phyloP scores from a whole-genome alignment of 1,140 invertebrate genomes.

The Drosophila nannoptera region DNA sequence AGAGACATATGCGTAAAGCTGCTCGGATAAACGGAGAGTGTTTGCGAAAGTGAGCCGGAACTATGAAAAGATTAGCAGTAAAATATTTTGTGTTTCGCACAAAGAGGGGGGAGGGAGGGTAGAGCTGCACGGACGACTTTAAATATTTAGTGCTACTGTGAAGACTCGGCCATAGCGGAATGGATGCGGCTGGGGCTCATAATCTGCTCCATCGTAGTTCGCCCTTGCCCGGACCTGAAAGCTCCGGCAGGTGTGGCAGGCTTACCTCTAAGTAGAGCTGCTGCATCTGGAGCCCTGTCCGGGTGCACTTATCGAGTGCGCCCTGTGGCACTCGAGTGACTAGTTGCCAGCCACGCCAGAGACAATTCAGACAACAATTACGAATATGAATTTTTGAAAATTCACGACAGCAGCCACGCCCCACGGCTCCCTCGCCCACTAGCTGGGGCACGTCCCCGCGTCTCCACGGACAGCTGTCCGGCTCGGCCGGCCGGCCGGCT shows the following conservation, averaged over 20 bases:
- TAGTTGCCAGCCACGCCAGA: conserved; percentile 54
- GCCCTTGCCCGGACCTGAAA: too few species aligned
- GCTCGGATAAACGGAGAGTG: conserved; percentile 52
- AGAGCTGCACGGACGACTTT: conserved; percentile 34
- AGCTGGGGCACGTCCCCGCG: conserved; percentile 2
- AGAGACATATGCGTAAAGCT: conserved; percentile 57
- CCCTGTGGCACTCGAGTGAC: conserved; percentile 46
- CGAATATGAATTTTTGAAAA: conserved; percentile 77
- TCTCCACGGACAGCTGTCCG: conserved; percentile 20
- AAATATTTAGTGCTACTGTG: conserved; percentile 45
- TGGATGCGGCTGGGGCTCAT: too few species aligned
- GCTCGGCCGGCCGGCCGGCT: neutral
- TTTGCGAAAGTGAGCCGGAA: conserved; percentile 69
- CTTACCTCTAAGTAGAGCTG: too few species aligned
- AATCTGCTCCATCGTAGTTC: too few species aligned
- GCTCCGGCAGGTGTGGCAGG: too few species aligned
- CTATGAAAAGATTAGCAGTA: conserved; percentile 61
- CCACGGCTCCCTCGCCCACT: conserved; percentile 25
- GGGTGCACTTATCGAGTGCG: conserved; percentile 33
- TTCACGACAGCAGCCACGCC: conserved; percentile 58
- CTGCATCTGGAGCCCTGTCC: too few species aligned
- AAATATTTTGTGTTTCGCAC: conserved; percentile 65
- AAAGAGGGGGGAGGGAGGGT: conserved; percentile 39
- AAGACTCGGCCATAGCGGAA: neutral
- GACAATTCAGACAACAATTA: conserved; percentile 77